phyloP scores from a whole-genome alignment of 2,113 vertebrate species.

The Globicephala melas region DNA sequence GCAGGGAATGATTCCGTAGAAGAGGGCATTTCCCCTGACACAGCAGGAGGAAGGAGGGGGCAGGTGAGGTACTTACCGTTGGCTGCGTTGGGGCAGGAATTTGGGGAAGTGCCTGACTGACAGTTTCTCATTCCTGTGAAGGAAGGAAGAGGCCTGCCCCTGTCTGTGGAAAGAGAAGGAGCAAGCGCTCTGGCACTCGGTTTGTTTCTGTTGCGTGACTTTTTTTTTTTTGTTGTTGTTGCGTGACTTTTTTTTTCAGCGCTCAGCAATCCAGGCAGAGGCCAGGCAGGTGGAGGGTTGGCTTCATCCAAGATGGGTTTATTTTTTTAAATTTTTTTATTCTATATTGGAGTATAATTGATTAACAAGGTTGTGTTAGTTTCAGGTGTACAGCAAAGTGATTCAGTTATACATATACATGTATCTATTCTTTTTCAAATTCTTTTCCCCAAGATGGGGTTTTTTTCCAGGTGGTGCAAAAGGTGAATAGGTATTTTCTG shows the following conservation, averaged over 20 bases:
- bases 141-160: neutral
- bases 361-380: no score
- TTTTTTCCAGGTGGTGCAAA: neutral
- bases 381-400: no score
- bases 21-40: neutral
- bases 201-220: neutral
- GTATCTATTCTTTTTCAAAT: no score
- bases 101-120: neutral
- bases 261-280: neutral
- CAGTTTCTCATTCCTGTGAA: neutral
- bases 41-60: neutral
- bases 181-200: fast-evolving
- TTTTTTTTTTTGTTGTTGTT: neutral
- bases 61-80: neutral
- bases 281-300: neutral
- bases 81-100: neutral
- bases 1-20: neutral
- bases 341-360: no score
- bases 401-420: no score
- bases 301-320: neutral
- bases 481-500: neutral
- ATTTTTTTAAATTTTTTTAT: no score
- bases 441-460: neutral
- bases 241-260: neutral
- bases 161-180: neutral